phyloP scores from a whole-genome alignment of 2,888 invertebrate genomes.

The Operophtera brumata region DNA sequence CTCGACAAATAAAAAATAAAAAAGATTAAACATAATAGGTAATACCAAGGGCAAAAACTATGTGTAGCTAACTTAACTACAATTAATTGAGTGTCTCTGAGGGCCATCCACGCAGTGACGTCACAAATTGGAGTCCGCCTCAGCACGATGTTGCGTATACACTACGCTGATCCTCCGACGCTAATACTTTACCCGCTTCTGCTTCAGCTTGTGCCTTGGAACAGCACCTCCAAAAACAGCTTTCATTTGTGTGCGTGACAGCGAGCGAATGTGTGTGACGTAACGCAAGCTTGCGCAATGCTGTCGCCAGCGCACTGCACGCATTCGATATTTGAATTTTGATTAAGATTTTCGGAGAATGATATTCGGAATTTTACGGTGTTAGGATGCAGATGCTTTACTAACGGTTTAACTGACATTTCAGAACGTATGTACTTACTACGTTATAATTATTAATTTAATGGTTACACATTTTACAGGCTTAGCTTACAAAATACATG shows the following conservation, averaged over 20 bases:
- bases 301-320: slow-evolving; percentile 45
- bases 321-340: slow-evolving; percentile 44
- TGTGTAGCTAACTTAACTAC: too few species aligned
- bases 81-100: too few species aligned
- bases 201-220: slow-evolving; percentile 41
- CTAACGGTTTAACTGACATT: slow-evolving; percentile 3
- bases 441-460: not conserved
- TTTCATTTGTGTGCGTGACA: slow-evolving; percentile 49
- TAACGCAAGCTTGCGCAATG: slow-evolving; percentile 68
- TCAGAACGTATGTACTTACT: not conserved
- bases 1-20: too few species aligned
- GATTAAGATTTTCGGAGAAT: slow-evolving; percentile 39
- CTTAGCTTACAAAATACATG: too few species aligned
- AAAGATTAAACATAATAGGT: too few species aligned
- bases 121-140: too few species aligned
- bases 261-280: slow-evolving; percentile 45
- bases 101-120: too few species aligned
- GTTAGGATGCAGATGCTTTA: slow-evolving; percentile 11
- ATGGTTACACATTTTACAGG: not conserved
- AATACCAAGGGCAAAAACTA: too few species aligned
- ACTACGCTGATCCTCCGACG: too few species aligned
- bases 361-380: slow-evolving; percentile 9
- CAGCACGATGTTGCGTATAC: too few species aligned
- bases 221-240: slow-evolving; percentile 48
- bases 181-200: slow-evolving; percentile 13